Base-by-base conservation (phyloP, 1,140 invertebrate genomes). In the Pachypsylla venusta region DNA sequence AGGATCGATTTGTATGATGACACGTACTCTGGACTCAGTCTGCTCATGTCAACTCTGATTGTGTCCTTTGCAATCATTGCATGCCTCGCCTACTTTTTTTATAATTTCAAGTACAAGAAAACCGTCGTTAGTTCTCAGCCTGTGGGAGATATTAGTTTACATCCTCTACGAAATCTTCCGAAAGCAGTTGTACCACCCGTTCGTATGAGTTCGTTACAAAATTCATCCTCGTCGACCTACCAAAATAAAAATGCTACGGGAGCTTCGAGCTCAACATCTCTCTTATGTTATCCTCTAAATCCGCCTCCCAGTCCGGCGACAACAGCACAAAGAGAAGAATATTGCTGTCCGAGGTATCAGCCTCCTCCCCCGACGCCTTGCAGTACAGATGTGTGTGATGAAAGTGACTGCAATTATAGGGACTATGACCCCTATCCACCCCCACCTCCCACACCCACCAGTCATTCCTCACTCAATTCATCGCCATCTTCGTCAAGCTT, bases 361-460 rank as follows among this genome's bases (percentile, higher is more conserved):
- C 89, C 89, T 1, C 92, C 92, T 16, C 91, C 90, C 1, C 91
- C 91, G 2, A 95, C 92, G 5, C 92, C 93, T 0, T 94, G 90
- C 70, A 90, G 88, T 63, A 95, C 93, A 1, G 92, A 95, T 69
- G 86, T 93, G 12, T 92, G 87, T 70, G 88, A 93, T 67, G 90
- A 93, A 65, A 87, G 84, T 2, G 87, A 91, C 67, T 82, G 77
- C 48, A 81, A 82, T 66, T 82, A 82, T 65, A 76, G 72, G 10
- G 78, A 81, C 58, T 81, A 82, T 63, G 80, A 78, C 63, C 82
- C 85, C 59, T 81, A 84, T 1, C 82, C 81, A 67, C 83, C 86
- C 16, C 89, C 90, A 22, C 88, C 89, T 13, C 89, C 89, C 12
- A 89, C 89, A 0, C 87, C 88, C 20, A 72, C 82, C 57, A 87